Evolutionary conservation across 2,888 invertebrate species (phyloP).

Genomic region (Lasioglossum calceatum): DNA sequence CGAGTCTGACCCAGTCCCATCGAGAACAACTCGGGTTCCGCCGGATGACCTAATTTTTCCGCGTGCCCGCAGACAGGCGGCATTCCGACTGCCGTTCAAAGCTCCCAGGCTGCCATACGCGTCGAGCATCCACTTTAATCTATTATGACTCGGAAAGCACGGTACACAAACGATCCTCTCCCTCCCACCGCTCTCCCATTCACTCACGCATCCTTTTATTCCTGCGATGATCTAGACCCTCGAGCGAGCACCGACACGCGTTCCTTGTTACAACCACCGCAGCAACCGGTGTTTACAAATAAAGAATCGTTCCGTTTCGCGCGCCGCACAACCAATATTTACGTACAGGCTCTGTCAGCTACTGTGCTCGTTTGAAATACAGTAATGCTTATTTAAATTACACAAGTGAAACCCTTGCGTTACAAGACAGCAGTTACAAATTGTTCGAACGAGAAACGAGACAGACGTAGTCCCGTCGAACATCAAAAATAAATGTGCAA

Average conservation of each 20-base stretch:
- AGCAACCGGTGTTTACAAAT: constrained; percentile 18
- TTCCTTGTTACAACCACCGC: constrained; percentile 4
- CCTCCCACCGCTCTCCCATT: constrained; percentile 14
- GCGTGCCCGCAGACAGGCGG: constrained; percentile 35
- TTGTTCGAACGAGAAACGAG: no score
- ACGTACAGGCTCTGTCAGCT: neutral
- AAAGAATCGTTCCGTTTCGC: constrained; percentile 16
- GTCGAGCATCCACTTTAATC: constrained; percentile 43
- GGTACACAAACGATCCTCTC: constrained; percentile 14
- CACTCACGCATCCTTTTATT: constrained; percentile 34
- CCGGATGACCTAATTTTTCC: constrained; percentile 34
- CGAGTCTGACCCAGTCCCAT: constrained; percentile 28
- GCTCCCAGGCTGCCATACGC: constrained; percentile 25
- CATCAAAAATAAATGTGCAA: neutral
- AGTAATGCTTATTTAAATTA: neutral
- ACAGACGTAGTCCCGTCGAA: no score
- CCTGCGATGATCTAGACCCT: constrained; percentile 21
- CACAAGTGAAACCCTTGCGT: neutral
- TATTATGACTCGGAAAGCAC: constrained; percentile 32
- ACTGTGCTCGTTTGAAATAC: neutral
- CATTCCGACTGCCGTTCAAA: constrained; percentile 22
- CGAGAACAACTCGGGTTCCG: constrained; percentile 20
- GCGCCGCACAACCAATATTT: neutral
- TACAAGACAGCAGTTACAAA: no score
- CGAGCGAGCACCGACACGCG: constrained; percentile 20